Evolutionary conservation across 92 coral and sea anemone species (phyloP).

Genomic region (Parazoanthus darwini): DNA sequence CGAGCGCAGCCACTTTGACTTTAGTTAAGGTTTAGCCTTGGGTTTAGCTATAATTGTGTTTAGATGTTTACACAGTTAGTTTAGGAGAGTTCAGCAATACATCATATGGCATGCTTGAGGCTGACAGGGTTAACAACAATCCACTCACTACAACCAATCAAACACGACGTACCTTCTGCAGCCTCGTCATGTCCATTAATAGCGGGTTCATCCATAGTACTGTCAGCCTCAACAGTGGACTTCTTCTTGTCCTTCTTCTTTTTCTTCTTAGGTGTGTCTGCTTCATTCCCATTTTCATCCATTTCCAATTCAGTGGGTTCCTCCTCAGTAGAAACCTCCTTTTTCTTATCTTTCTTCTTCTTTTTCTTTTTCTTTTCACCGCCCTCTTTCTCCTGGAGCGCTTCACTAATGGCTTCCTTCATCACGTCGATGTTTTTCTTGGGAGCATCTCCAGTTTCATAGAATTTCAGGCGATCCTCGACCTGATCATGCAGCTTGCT

Average conservation of each 20-base stretch:
- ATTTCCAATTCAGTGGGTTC: slow-evolving; percentile 36
- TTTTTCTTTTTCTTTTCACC: slow-evolving; percentile 72
- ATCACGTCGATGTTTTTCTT: slow-evolving; percentile 92
- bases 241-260: slow-evolving; percentile 65
- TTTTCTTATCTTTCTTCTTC: slow-evolving; percentile 89
- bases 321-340: slow-evolving; percentile 55
- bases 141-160: neutral
- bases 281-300: slow-evolving; percentile 55
- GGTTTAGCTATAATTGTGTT: no score
- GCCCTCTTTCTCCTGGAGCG: slow-evolving; percentile 52
- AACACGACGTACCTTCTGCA: slow-evolving; percentile 5
- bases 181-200: slow-evolving; percentile 34
- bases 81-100: no score
- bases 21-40: no score
- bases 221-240: slow-evolving; percentile 38
- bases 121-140: no score
- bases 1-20: no score
- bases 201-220: slow-evolving; percentile 42
- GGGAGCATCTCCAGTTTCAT: slow-evolving; percentile 95
- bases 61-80: no score
- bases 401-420: slow-evolving; percentile 94
- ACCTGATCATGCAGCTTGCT: slow-evolving; percentile 93
- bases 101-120: no score
- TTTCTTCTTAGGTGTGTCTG: slow-evolving; percentile 51
- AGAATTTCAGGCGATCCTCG: slow-evolving; percentile 94